Base-by-base conservation (phyloP, 2,797 vertebrate species). In the Bucorvus abyssinicus region DNA sequence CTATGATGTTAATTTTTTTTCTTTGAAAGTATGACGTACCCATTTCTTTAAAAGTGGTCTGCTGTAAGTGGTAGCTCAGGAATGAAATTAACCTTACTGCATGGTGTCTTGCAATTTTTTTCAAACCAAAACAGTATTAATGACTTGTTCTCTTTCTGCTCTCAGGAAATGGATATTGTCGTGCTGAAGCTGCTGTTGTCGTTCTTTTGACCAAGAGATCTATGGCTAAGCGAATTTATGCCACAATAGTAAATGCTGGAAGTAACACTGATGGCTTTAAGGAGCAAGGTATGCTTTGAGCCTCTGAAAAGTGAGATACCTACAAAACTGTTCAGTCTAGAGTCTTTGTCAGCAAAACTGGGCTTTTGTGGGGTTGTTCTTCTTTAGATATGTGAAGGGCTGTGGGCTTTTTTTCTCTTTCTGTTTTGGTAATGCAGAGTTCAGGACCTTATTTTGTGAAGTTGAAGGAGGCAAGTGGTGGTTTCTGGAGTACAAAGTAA, bases 251-350 rank as follows among this genome's bases (percentile, higher is more conserved):
- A 55, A 99, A 99, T 22, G 98, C 99, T 38, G 99, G 99, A 80
- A 98, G 97, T 97, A 99, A 99, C 97, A 99, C 99, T 2, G 99
- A 99, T 22, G 99, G 99, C 82, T 98, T 96, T 97, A 99, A 99
- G 97, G 99, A 99, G 75, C 99, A 99, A 98, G 99, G 99, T 99
- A 94, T 84, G 97, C 29, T 14, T 50, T 29, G 9, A 77, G 36
- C 47, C 64, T 55, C 87, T 29, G 81, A 67, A 64, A 78, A 65
- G 16, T 44, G 6, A 19, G 19, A 64, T 60, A 19, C 14, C 7
- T 79, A 32, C 30, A 29, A 23, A 86, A 53, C 32, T 70, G 29
- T 71, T 68, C 34, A 32, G 44, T 49, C 24, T 34, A 14, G 45
- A 56, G 53, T 49, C 61, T 75, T 81, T 63, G 59, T 6, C 21